Evolutionary conservation across 2,113 vertebrate genomes (phyloP).

Genomic region (Numida meleagris): DNA sequence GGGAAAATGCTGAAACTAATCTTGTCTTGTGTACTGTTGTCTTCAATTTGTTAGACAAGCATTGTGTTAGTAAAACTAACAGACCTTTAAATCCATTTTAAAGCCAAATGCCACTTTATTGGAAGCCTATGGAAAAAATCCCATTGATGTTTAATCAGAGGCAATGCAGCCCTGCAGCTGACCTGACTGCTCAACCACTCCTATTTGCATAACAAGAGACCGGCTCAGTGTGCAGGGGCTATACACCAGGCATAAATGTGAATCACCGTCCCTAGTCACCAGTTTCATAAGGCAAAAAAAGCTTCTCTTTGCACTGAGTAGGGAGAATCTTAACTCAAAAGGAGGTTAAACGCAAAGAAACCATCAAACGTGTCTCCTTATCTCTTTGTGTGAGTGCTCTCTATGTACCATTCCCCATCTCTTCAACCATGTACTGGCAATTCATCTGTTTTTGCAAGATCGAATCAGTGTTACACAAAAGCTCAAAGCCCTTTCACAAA

Average conservation of each 20-base stretch:
- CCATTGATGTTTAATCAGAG: slow-evolving; percentile 52
- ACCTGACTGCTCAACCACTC: not conserved
- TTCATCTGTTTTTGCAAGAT: not conserved
- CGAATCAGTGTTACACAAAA: not conserved
- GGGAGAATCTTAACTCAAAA: not conserved
- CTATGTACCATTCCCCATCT: not conserved
- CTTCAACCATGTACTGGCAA: not conserved
- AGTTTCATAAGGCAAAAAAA: not conserved
- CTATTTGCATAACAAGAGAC: not conserved
- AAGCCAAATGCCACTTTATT: slow-evolving; percentile 27
- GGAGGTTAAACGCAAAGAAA: not conserved
- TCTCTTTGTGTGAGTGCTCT: not conserved
- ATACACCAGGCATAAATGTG: not conserved
- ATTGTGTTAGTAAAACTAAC: slow-evolving; percentile 40
- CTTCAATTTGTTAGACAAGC: slow-evolving; percentile 19
- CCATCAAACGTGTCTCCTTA: not conserved
- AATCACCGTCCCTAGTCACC: not conserved
- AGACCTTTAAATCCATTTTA: slow-evolving; percentile 40
- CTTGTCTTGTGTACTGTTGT: slow-evolving; percentile 1
- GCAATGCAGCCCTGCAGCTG: slow-evolving; percentile 15
- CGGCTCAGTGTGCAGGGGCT: not conserved
- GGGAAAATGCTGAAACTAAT: slow-evolving; percentile 29
- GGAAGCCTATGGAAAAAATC: slow-evolving; percentile 9
- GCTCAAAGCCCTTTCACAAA: not conserved
- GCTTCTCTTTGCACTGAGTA: not conserved